These are phyloP conservation scores for Atrichornis clamosus DNA, from an alignment of 2,113 vertebrate species.

Conservation along the genomic window DNA sequence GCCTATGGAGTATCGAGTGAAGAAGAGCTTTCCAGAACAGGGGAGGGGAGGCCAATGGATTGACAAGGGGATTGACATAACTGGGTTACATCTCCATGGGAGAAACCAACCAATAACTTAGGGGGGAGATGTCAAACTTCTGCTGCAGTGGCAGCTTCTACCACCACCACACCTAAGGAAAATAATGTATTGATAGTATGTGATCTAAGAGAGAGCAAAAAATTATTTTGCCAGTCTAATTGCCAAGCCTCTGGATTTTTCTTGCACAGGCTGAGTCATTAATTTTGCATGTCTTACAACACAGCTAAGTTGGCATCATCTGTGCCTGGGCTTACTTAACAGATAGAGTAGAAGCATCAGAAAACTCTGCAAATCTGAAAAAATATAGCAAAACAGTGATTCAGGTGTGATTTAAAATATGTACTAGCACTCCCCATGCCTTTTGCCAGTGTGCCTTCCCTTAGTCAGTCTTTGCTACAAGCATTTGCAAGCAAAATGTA, in stretches of 20 bases:
- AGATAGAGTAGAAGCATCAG: not conserved
- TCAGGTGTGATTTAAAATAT: not conserved
- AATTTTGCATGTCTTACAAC: not conserved
- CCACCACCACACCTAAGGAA: not conserved
- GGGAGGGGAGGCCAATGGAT: no score
- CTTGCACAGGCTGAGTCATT: not conserved
- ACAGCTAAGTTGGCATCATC: not conserved
- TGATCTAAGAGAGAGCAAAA: not conserved
- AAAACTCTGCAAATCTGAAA: not conserved
- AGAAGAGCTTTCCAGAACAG: no score
- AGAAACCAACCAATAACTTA: no score
- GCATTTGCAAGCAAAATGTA: not conserved
- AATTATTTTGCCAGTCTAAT: not conserved
- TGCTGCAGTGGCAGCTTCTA: no score
- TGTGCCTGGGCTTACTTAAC: not conserved
- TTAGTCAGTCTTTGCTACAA: not conserved
- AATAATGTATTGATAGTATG: not conserved
- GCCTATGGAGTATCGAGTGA: no score
- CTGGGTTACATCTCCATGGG: no score
- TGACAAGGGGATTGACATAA: no score
- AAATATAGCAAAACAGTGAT: not conserved
- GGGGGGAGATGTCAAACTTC: no score
- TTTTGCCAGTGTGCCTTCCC: not conserved
- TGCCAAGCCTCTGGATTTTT: not conserved
- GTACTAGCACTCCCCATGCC: not conserved